Base-by-base conservation (phyloP, 1,140 invertebrate genomes). In the Rhyacophila brunnea region DNA sequence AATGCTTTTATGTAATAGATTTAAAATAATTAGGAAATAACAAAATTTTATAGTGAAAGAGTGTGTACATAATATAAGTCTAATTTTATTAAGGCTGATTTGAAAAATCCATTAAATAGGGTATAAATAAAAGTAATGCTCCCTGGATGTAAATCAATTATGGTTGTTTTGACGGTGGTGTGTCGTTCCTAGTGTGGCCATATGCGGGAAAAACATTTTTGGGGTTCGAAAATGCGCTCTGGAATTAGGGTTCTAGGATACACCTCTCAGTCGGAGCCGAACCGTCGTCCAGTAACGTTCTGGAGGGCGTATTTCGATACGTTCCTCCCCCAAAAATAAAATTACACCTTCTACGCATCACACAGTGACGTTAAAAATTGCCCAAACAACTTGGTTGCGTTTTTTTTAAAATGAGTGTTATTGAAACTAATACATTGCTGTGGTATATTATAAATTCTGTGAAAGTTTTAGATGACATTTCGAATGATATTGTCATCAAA, bases 391-490 rank as follows among this genome's bases (percentile, higher is more conserved):
- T 11, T 15, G 38, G 4, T 3, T 3, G 5, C n/a, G 38, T n/a
- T 40, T 15, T n/a, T 40, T 15, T 5, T 15, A n/a, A 40, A 40
- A 40, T 40, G n/a, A 13, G 38, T 40, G 38, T 13, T 13, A 5
- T 15, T 40, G 38, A 40, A 40, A 4, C 11, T 3, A 40, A 40
- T 40, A 40, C 3, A 3, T 40, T 40, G 23, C 23, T 28, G 23
- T 48, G 44, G 46, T 57, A 48, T 38, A 49, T 49, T 19, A 47
- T 20, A 11, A 57, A 57, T 40, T 57, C 54, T 15, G 54, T 48
- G 44, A 57, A 57, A 42, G 42, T 47, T 13, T 57, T 48, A 23
- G 15, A 49, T 10, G 38, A 17, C 13, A 5, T 23, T 5, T 15
- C 19, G 14, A 6, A n/a, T 45, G 32, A 15, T 10, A 20, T 35